Evolutionary conservation across 2,797 vertebrate species (phyloP).

Genomic region (Syncerus caffer): DNA sequence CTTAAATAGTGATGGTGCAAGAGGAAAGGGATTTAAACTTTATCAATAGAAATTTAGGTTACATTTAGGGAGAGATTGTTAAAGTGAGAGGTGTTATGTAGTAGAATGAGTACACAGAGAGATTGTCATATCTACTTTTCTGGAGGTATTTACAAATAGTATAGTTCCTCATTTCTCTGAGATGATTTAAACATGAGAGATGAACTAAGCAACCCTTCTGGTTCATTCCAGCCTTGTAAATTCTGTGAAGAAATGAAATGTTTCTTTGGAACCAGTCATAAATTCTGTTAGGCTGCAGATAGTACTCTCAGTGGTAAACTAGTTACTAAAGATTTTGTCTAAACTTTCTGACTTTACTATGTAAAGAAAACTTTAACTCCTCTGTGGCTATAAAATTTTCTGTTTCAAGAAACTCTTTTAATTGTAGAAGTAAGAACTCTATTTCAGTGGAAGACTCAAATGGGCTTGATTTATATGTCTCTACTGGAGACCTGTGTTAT

Average conservation of each 20-base stretch:
- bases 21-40: background rate
- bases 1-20: background rate
- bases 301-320: constrained; percentile 38
- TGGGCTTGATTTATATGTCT: background rate
- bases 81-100: background rate
- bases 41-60: background rate
- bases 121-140: background rate
- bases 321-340: constrained; percentile 24
- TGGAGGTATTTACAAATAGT: background rate
- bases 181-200: constrained; percentile 36
- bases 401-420: constrained; percentile 31
- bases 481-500: background rate
- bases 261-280: constrained; percentile 48
- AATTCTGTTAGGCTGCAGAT: constrained; percentile 17
- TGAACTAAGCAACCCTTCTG: constrained; percentile 6
- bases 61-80: background rate
- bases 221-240: background rate
- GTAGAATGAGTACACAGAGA: background rate
- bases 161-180: background rate
- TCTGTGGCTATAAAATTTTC: constrained; percentile 28
- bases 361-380: constrained; percentile 44
- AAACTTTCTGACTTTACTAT: constrained; percentile 18
- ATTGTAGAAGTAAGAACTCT: background rate
- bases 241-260: constrained; percentile 49
- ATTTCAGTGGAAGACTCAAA: background rate